Base-by-base conservation (phyloP, 30 jellyfish, hydroid and myxozoan genomes). In the Hydractinia echinata region DNA sequence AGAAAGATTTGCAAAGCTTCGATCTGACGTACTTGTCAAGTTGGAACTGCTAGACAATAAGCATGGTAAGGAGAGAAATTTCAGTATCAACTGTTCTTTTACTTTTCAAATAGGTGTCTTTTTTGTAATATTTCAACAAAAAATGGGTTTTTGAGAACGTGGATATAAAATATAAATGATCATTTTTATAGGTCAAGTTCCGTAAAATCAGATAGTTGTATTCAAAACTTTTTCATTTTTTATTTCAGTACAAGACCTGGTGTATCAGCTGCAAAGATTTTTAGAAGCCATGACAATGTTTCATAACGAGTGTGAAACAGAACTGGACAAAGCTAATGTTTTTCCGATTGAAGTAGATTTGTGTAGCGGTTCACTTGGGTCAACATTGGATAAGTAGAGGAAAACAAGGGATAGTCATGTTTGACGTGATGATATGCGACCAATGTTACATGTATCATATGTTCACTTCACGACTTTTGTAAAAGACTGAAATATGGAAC, bases 291-390 rank as follows among this genome's bases (percentile, higher is more conserved):
- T 93, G 99, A 93, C 99, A 56, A 67, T 82, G 51, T 93, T 79
- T 69, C 99, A 93, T 68, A 79, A 87, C 71, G 96, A 93, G 44
- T 77, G 99, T 55, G 99, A 93, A 83, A 90, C 60, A 5, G 96
- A 93, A 67, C 88, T 93, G 68, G 76, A 84, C 76, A 87, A 82
- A 51, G 99, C 99, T 10, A 93, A 87, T 48, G 96, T 93, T 9
- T 93, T 93, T 70, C 99, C 99, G 50, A 93, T 93, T 60, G 99
- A 93, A 81, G 99, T 93, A 53, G 99, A 93, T 76, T 73, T 93
- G 53, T 83, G 99, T 67, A 77, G 95, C 15, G 99, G 96, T 5
- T 72, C 91, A 4, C 80, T 93, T 16, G 96, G 82, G 11, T 50
- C 80, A 4, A 74, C 83, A 13, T 74, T 74, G 62, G 83, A 74